A percentile compares a stretch with the other conserved stretches of the same genome.
Conservation (phyloP, 2,888 invertebrate species). For the Agelastica alni region DNA sequence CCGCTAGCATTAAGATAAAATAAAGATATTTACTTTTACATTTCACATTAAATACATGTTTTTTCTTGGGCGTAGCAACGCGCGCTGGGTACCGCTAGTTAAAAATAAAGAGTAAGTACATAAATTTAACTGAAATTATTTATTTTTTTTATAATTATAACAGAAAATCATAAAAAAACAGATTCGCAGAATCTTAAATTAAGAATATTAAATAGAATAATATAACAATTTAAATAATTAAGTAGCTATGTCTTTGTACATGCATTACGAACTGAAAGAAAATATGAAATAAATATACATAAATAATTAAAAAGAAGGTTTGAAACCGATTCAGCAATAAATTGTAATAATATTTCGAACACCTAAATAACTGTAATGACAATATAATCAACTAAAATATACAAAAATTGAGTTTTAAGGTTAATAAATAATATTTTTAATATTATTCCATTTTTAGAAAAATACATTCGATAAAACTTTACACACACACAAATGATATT, state of each 20-base stretch:
- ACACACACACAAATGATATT: too few species aligned
- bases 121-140: conserved; percentile 40
- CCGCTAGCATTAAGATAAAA: too few species aligned
- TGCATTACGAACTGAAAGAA: conserved; percentile 49
- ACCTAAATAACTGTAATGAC: conserved; percentile 34
- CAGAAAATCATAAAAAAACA: conserved; percentile 47
- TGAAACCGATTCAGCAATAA: conserved; percentile 37
- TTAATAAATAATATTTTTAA: conserved; percentile 44
- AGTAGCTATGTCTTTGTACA: conserved; percentile 54
- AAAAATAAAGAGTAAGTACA: not conserved
- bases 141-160: conserved; percentile 44
- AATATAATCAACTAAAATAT: conserved; percentile 36
- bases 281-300: conserved; percentile 49
- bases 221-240: conserved; percentile 52
- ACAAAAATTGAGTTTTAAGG: conserved; percentile 43
- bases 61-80: too few species aligned
- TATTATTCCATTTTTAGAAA: too few species aligned
- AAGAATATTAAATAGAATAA: conserved; percentile 48
- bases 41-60: too few species aligned
- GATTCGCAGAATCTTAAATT: conserved; percentile 48
- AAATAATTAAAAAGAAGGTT: conserved; percentile 43
- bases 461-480: too few species aligned
- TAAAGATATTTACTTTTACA: too few species aligned
- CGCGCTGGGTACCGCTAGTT: not conserved
- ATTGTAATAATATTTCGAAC: conserved; percentile 39